A percentile compares a stretch with the other conserved stretches of the same genome.
Evolutionary conservation across 2,113 vertebrate species (phyloP).

Genomic region (Bucco capensis): DNA sequence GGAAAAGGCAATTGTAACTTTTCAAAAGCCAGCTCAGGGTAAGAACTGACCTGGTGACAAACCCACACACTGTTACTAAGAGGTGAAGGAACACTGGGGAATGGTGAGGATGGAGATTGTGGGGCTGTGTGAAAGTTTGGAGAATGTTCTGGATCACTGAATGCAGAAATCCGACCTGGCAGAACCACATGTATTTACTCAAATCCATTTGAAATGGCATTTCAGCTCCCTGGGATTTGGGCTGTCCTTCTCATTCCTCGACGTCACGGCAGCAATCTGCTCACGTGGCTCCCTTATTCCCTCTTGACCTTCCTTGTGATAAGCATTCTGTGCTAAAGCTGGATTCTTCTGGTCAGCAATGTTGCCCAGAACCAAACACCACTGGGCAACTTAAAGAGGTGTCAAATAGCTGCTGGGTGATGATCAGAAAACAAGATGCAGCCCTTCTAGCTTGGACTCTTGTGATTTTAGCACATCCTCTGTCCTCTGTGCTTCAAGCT

Average conservation of each 20-base stretch:
- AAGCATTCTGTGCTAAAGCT: conserved; percentile 59
- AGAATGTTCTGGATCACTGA: conserved; percentile 13
- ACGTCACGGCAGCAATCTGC: not conserved
- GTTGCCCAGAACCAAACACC: conserved; percentile 41
- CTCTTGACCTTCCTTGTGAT: conserved; percentile 47
- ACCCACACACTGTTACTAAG: not conserved
- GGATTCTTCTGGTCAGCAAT: conserved; percentile 52
- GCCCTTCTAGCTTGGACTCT: conserved; percentile 19
- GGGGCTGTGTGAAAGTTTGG: not conserved
- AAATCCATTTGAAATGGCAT: conserved; percentile 32
- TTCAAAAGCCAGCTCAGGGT: not conserved
- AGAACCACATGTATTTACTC: not conserved
- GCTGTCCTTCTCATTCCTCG: not conserved
- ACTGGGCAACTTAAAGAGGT: conserved; percentile 54
- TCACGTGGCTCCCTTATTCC: conserved; percentile 37
- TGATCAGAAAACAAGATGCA: conserved; percentile 53
- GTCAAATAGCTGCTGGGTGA: conserved; percentile 54
- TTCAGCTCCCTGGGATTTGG: conserved; percentile 36
- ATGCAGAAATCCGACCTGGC: not conserved
- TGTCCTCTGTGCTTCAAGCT: not conserved
- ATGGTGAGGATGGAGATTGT: not conserved
- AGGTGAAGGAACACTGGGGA: not conserved
- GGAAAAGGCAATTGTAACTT: not conserved
- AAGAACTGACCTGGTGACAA: not conserved
- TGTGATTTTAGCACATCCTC: conserved; percentile 7